Percentiles rank a stretch among this genome's conserved stretches.
phyloP scores from a whole-genome alignment of 2,113 vertebrate species.

The Pelecanus crispus region DNA sequence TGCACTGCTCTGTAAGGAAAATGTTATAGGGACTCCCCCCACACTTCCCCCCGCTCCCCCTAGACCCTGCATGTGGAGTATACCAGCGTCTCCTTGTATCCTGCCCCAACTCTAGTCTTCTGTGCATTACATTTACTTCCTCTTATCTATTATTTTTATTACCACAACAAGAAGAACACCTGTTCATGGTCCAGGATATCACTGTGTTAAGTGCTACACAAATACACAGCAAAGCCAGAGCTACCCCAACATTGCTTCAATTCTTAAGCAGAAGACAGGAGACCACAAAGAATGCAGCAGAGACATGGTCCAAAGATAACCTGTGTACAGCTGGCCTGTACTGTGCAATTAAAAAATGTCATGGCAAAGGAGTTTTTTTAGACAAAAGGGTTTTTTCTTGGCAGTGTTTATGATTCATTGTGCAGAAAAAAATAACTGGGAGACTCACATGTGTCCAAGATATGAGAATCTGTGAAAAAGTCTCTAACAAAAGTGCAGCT shows the following conservation, averaged over 20 bases:
- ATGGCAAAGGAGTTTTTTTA: not conserved
- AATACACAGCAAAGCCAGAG: not conserved
- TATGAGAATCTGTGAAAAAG: not conserved
- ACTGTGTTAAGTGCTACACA: not conserved
- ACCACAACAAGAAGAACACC: not conserved
- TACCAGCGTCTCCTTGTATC: not conserved
- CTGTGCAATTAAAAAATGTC: not conserved
- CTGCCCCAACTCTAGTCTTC: not conserved
- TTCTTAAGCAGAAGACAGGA: not conserved
- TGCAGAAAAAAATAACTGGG: not conserved
- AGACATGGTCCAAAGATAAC: not conserved
- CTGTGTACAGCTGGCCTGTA: not conserved
- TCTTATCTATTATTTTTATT: not conserved
- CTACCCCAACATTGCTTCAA: not conserved
- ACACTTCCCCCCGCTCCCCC: too few relatives aligned
- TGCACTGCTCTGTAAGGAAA: not conserved
- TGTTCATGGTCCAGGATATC: not conserved
- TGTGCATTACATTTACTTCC: not conserved
- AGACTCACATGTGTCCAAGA: not conserved
- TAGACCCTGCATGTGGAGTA: not conserved
- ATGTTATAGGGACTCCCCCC: not conserved
- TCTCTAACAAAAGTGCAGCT: not conserved
- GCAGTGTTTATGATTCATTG: not conserved
- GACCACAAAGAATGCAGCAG: not conserved
- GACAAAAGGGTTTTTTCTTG: not conserved